Conservation (phyloP, 2,797 vertebrate genomes). For the Peromyscus aztecus region DNA sequence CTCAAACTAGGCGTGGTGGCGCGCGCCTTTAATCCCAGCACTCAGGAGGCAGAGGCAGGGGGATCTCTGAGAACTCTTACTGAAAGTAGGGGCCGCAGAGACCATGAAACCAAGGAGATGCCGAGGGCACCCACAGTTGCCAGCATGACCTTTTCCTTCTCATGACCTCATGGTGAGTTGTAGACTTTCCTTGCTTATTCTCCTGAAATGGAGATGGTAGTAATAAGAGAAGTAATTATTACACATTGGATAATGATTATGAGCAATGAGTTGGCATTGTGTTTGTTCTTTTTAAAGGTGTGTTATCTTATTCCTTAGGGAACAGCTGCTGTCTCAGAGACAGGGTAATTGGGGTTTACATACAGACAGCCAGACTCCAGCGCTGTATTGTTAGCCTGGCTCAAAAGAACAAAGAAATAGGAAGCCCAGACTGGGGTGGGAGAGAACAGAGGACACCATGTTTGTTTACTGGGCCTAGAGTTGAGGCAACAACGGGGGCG, state of each 20-base stretch:
- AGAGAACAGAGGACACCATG: not conserved
- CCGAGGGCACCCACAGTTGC: not conserved
- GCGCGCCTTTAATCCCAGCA: no score
- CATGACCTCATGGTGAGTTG: not conserved
- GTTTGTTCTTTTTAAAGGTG: not conserved
- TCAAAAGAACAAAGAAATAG: constrained; percentile 25
- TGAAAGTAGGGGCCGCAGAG: not conserved
- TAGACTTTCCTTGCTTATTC: constrained; percentile 38
- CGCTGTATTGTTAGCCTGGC: not conserved
- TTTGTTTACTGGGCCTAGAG: not conserved
- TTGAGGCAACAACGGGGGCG: not conserved
- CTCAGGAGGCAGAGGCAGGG: no score
- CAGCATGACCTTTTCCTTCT: not conserved
- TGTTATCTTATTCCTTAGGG: constrained; percentile 16
- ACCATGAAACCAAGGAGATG: not conserved
- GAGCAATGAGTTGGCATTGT: not conserved
- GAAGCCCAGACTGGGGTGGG: not conserved
- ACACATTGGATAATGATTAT: not conserved
- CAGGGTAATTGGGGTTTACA: not conserved
- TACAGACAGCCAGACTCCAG: not conserved
- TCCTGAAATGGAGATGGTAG: not conserved
- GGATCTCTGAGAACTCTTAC: not conserved
- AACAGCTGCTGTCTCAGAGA: constrained; percentile 31
- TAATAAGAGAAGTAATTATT: constrained; percentile 19
- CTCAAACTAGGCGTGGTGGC: no score